Percentiles rank a stretch among this genome's conserved stretches.
phyloP scores from a whole-genome alignment of 1,140 invertebrate species.

The Bombus affinis region DNA sequence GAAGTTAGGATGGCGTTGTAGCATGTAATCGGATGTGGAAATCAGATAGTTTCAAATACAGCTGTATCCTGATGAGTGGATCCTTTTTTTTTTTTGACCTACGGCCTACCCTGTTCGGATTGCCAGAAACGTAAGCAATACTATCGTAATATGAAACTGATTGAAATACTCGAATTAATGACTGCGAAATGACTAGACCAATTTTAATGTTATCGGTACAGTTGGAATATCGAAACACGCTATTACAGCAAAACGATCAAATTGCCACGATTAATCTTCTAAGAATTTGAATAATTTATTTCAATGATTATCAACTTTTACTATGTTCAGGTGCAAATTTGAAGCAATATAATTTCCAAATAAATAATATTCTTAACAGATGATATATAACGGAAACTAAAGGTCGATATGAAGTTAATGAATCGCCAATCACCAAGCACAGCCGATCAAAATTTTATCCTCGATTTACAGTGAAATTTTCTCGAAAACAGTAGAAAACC shows the following conservation, averaged over 20 bases:
- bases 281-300: background rate
- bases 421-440: background rate
- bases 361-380: no score
- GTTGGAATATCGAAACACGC: background rate
- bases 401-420: background rate
- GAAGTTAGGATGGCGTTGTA: conserved; percentile 53
- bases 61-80: conserved; percentile 66
- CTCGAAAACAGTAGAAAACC: background rate
- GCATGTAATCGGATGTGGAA: conserved; percentile 74
- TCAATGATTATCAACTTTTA: no score
- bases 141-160: background rate
- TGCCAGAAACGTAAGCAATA: background rate
- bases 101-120: background rate
- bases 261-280: background rate
- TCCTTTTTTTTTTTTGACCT: background rate
- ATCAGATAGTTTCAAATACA: conserved; percentile 79
- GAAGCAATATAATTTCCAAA: no score
- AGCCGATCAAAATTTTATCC: background rate
- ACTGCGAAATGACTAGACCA: background rate
- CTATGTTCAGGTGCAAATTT: no score
- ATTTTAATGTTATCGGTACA: background rate
- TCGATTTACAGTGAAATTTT: background rate
- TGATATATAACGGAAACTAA: no score
- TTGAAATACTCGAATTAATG: background rate
- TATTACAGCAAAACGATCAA: background rate